phyloP scores from a whole-genome alignment of 2,888 invertebrate species.

The Agapostemon virescens region DNA sequence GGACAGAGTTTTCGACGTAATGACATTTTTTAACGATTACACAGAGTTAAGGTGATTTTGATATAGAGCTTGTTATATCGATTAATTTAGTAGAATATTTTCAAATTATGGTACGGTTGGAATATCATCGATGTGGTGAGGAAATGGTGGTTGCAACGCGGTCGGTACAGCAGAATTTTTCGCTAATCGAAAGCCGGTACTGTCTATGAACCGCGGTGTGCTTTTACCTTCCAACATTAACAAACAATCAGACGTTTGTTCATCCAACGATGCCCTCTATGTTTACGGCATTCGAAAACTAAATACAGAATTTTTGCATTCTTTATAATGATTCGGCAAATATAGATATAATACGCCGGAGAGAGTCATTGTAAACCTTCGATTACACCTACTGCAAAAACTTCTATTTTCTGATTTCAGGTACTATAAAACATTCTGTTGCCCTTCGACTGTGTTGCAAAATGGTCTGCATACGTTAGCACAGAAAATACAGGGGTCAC shows the following conservation, averaged over 20 bases:
- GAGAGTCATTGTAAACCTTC: not conserved
- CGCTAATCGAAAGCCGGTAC: constrained; percentile 8
- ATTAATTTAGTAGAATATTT: not conserved
- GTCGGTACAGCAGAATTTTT: constrained; percentile 1
- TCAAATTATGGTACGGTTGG: not conserved
- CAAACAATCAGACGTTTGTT: not conserved
- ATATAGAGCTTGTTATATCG: not conserved
- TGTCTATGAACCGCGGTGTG: not conserved
- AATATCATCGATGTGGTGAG: not conserved
- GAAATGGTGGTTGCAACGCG: not conserved
- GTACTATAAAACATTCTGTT: not conserved
- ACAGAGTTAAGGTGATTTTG: not conserved
- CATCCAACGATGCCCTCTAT: not conserved
- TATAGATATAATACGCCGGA: not conserved
- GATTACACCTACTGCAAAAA: not conserved
- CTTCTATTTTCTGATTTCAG: not conserved
- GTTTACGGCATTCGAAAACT: not conserved
- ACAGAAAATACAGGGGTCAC: too few relatives aligned
- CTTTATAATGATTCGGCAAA: not conserved
- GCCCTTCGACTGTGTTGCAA: too few relatives aligned
- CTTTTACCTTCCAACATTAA: constrained; percentile 4
- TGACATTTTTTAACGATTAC: not conserved
- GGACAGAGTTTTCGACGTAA: not conserved
- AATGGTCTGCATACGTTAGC: too few relatives aligned
- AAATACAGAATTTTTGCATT: not conserved